phyloP scores from a whole-genome alignment of 2,888 invertebrate genomes.

The Brachyptera putata region DNA sequence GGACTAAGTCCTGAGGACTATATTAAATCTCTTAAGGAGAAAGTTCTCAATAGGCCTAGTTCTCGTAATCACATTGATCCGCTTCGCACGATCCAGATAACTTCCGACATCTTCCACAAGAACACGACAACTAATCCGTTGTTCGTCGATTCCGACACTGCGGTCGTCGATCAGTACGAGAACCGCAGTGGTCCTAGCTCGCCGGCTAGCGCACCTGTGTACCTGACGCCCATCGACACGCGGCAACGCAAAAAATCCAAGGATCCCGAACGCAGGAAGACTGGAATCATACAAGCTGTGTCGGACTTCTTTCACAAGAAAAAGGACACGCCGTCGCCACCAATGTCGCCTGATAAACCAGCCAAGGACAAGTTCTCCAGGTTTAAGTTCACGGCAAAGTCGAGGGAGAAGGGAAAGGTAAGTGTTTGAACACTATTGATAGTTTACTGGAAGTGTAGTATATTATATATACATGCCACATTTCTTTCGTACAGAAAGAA shows the following conservation, averaged over 20 bases:
- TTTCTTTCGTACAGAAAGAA: too few species aligned
- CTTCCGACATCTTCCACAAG: not conserved
- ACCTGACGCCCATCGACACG: conserved; percentile 13
- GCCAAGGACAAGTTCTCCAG: conserved; percentile 53
- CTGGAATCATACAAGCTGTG: conserved; percentile 72
- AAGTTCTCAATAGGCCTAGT: conserved; percentile 36
- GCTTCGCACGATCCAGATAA: not conserved
- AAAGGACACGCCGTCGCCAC: conserved; percentile 48
- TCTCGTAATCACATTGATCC: not conserved
- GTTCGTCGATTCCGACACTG: conserved; percentile 1
- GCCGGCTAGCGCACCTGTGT: conserved; percentile 16
- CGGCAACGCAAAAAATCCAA: conserved; percentile 49
- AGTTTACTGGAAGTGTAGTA: too few species aligned
- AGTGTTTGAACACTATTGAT: too few species aligned
- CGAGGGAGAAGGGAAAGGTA: conserved; percentile 62
- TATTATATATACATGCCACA: too few species aligned
- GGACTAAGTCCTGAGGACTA: conserved; percentile 68
- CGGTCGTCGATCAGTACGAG: not conserved
- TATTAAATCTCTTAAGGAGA: conserved; percentile 52
- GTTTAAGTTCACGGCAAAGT: conserved; percentile 57
- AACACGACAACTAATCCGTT: conserved; percentile 13
- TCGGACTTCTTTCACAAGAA: conserved; percentile 78
- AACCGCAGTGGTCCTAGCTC: not conserved
- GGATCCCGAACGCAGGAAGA: conserved; percentile 69
- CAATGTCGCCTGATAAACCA: conserved; percentile 38